Percentiles rank a stretch among this genome's conserved stretches.
Conservation (phyloP, 2,113 vertebrate species). For the Ahaetulla prasina region DNA sequence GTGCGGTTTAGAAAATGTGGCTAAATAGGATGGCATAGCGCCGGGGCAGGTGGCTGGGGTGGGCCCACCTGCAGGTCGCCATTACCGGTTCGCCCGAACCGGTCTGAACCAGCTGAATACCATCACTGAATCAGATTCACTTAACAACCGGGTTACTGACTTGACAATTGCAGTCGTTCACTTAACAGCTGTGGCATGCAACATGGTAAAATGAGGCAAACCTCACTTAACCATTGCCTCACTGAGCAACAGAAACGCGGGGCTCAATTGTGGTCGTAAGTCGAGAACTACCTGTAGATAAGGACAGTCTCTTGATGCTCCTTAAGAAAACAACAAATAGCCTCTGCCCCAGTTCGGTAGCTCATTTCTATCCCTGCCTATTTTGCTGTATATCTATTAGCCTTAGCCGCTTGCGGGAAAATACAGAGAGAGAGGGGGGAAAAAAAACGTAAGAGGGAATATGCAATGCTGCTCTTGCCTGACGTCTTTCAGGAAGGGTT, state of each 20-base stretch:
- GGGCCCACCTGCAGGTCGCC: too few relatives aligned
- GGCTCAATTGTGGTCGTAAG: neutral
- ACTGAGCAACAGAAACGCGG: neutral
- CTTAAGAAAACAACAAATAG: neutral
- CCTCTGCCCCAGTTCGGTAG: neutral
- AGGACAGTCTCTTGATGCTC: neutral
- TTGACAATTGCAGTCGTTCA: too few relatives aligned
- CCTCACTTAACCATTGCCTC: neutral
- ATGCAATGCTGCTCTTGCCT: neutral
- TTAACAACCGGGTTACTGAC: too few relatives aligned
- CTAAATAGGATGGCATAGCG: too few relatives aligned
- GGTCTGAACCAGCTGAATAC: too few relatives aligned
- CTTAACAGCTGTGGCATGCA: too few relatives aligned
- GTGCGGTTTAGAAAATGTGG: too few relatives aligned
- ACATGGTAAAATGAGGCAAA: neutral
- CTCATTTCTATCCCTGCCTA: neutral
- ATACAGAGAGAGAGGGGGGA: neutral
- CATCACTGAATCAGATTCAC: too few relatives aligned
- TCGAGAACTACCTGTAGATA: neutral
- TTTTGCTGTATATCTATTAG: neutral
- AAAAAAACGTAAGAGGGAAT: neutral
- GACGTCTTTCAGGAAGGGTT: neutral
- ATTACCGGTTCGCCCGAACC: too few relatives aligned
- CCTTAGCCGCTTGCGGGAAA: too few relatives aligned
- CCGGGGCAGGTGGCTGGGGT: too few relatives aligned